Base-by-base conservation (phyloP, 2,888 invertebrate species). In the Petrolisthes manimaculis region DNA sequence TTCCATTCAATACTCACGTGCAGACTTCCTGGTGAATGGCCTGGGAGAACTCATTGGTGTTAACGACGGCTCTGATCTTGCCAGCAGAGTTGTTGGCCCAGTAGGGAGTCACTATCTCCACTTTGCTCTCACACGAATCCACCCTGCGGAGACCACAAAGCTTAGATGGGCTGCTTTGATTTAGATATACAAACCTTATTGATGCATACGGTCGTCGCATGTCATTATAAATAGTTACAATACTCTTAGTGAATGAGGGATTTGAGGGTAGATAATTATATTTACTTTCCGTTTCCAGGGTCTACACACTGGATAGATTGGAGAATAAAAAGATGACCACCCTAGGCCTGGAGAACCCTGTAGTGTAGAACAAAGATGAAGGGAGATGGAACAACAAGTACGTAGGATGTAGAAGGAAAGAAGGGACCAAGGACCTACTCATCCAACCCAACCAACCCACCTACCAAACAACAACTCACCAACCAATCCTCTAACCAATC, bases 21-120 rank as follows among this genome's bases (percentile, higher is more conserved):
- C 97, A 98, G 90, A 97, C 96, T 95, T 98, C 97, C 93, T 97
- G 97, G 93, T 98, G 97, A 92, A 98, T 97, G 83, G 97, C 97
- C 93, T 98, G 97, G 92, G 97, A 97, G 92, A 98, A 97, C 93
- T 97, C 97, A 94, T 97, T 97, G 12, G 97, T 98, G 93, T 98
- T 98, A 83, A 98, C 97, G 91, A 98, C 97, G 56, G 97, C 97
- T 85, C 97, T 95, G 87, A 97, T 95, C 94, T 97, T 97, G 84
- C 97, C 97, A 24, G 97, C 97, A 0, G 97, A 97, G 93, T 97
- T 98, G 24, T 97, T 96, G 6, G 97, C 97, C 97, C 97, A 98
- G 92, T 97, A 98, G 0, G 98, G 98, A 4, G 97, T 98, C 89
- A 97, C 96, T 92, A 98, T 97, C 93, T 98, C 97, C 78, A 97